Base-by-base conservation (phyloP, 2,888 invertebrate species). In the Tipula lateralis region DNA sequence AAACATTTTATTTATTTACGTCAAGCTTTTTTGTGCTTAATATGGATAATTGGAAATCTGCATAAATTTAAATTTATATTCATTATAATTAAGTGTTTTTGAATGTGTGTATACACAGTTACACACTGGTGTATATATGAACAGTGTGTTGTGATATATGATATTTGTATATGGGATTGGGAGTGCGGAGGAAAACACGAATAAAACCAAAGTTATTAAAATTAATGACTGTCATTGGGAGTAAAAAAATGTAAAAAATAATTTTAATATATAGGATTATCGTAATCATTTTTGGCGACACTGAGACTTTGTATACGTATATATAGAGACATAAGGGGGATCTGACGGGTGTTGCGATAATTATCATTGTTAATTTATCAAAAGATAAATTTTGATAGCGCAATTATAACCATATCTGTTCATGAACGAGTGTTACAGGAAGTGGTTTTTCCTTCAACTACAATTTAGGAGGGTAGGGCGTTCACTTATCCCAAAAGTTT, bases 21-120 rank as follows among this genome's bases (percentile, higher is more conserved):
- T 2, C 44, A 44, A 16, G 16, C 66, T 66, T 66, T 66, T 66
- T 66, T 66, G 4, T 24, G 24, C 66, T 66, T 19, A 24, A 24
- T 66, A 66, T 19, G 66, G 66, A 66, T 66, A 66, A 66, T 66
- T 66, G 66, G 66, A 66, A 66, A 66, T 66, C 24, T 66, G 66
- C 66, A 66, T 66, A 66, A 66, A 66, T 66, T 66, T 7, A 66
- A 66, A 66, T n/a, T n/a, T n/a, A n/a, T 66, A 66, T 66, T 24
- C 66, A 66, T 66, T 66, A 66, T 66, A 24, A 66, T 66, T 66
- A 66, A 66, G 66, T 66, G 24, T 66, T 66, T 66, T n/a, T 66
- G 24, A 5, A 19, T 19, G 19, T 6, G 13, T 39, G 39, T 39
- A 6, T 50, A 50, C 4, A n/a, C 9, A 2, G 66, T 66, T 66